phyloP scores from a whole-genome alignment of 2,113 vertebrate species.

The Gadus chalcogrammus region DNA sequence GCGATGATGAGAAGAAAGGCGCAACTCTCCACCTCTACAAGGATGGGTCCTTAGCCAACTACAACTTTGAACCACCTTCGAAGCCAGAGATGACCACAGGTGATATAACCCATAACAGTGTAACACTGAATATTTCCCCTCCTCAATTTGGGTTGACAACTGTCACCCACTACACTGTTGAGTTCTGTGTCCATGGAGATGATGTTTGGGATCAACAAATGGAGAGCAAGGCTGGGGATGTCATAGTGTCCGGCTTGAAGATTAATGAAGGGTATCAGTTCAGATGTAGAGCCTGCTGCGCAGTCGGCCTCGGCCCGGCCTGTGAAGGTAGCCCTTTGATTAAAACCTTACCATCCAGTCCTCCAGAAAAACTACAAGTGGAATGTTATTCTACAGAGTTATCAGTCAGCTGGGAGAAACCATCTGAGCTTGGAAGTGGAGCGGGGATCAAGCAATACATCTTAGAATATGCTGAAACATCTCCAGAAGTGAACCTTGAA shows the following conservation, averaged over 20 bases:
- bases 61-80: constrained; percentile 43
- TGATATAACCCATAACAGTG: constrained; percentile 30
- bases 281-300: constrained; percentile 44
- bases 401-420: constrained; percentile 2
- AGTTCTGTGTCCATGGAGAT: constrained; percentile 34
- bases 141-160: constrained; percentile 32
- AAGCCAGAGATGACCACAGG: constrained; percentile 26
- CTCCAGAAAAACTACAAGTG: neutral
- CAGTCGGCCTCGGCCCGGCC: constrained; percentile 35
- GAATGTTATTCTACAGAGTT: neutral
- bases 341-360: constrained; percentile 3
- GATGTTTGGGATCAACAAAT: constrained; percentile 29
- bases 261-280: constrained; percentile 35
- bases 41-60: neutral
- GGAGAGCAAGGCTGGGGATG: constrained; percentile 5
- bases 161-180: constrained; percentile 38
- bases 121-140: constrained; percentile 39
- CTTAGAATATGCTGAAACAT: neutral
- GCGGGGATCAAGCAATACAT: neutral
- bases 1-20: neutral
- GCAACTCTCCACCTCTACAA: constrained; percentile 35
- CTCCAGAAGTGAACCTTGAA: neutral
- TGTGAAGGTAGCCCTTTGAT: neutral
- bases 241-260: constrained; percentile 34
- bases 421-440: neutral